A percentile compares a stretch with the other conserved stretches of the same genome.
Conservation (phyloP, 2,113 vertebrate species). For the Leucopternis melanops region DNA sequence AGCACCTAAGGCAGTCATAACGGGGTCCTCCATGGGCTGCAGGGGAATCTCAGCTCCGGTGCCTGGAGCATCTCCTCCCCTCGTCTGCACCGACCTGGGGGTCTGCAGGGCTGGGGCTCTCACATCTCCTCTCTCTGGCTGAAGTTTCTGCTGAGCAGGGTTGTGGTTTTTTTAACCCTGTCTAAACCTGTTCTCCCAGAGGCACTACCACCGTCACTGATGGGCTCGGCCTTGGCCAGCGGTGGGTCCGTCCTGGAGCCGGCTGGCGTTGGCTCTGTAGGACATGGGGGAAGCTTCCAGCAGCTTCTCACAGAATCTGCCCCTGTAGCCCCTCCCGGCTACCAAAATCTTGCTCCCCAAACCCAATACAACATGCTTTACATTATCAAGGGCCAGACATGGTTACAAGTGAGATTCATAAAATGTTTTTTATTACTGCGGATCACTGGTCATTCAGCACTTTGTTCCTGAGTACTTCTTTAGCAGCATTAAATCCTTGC, state of each 20-base stretch:
- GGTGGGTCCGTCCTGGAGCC: background rate
- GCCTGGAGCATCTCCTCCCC: too few species aligned
- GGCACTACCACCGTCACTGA: background rate
- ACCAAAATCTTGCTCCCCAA: background rate
- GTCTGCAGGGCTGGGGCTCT: background rate
- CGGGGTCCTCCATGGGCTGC: too few species aligned
- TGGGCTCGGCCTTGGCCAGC: background rate
- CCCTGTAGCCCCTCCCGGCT: too few species aligned
- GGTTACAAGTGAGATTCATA: background rate
- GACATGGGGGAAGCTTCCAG: background rate
- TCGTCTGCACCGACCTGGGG: too few species aligned
- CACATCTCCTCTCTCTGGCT: background rate
- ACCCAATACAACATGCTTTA: background rate
- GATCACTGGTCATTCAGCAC: background rate
- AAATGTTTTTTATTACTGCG: background rate
- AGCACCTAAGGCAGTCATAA: too few species aligned
- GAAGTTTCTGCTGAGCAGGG: too few species aligned
- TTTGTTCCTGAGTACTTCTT: background rate
- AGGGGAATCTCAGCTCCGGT: too few species aligned
- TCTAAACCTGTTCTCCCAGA: background rate
- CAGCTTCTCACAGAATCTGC: background rate
- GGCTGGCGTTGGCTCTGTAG: background rate
- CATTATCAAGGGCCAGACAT: background rate
- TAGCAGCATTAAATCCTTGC: background rate
- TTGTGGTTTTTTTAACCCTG: too few species aligned